Evolutionary conservation across 2,797 vertebrate genomes (phyloP).

Genomic region (Acrossocheilus fasciatus): DNA sequence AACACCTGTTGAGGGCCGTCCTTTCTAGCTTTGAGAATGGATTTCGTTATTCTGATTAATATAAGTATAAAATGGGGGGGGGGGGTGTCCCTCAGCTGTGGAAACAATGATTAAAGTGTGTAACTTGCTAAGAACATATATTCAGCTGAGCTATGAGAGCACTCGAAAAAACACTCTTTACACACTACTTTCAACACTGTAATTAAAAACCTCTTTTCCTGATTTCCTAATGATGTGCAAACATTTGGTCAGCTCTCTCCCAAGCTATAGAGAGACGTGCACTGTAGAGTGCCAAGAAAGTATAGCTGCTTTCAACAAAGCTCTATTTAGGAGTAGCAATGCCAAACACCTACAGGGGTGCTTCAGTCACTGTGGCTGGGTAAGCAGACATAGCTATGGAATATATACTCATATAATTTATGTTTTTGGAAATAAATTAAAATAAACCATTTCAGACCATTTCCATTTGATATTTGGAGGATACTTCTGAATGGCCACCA

Average conservation of each 20-base stretch:
- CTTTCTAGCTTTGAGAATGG: background rate
- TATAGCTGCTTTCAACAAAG: background rate
- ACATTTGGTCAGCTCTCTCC: slow-evolving; percentile 18
- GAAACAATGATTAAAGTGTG: slow-evolving; percentile 44
- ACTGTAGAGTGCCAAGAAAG: slow-evolving; percentile 11
- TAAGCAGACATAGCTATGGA: background rate
- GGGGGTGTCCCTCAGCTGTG: slow-evolving; percentile 40
- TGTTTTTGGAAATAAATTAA: background rate
- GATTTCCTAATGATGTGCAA: slow-evolving; percentile 46
- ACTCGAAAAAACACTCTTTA: slow-evolving; percentile 12
- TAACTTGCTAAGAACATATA: slow-evolving; percentile 12
- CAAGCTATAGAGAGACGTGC: background rate
- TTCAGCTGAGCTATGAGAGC: slow-evolving; percentile 3
- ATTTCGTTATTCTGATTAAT: slow-evolving; percentile 28
- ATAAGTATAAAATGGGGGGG: background rate
- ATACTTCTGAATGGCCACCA: background rate
- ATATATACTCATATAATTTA: background rate
- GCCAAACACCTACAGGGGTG: background rate
- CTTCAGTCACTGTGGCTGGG: background rate
- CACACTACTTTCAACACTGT: slow-evolving; percentile 28
- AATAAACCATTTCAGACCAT: background rate
- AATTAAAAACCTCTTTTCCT: slow-evolving; percentile 47
- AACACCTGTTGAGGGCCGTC: background rate
- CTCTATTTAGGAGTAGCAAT: slow-evolving; percentile 6
- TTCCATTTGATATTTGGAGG: background rate